Evolutionary conservation across 2,888 invertebrate genomes (phyloP).

Genomic region (Drosophila setosimentum): DNA sequence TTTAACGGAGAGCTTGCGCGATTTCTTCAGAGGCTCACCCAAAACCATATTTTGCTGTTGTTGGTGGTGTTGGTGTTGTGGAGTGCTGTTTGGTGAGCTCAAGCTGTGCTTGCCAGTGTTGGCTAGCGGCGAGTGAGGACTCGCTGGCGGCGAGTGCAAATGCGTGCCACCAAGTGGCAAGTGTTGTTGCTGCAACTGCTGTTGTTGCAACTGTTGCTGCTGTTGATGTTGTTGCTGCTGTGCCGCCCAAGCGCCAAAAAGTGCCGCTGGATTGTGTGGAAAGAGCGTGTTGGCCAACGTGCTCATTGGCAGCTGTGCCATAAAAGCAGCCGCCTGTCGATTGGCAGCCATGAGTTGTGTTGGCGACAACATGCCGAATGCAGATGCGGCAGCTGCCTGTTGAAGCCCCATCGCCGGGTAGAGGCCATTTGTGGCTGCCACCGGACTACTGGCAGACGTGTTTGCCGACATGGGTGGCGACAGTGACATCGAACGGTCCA

Average conservation of each 20-base stretch:
- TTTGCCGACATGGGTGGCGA: constrained; percentile 84
- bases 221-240: constrained; percentile 67
- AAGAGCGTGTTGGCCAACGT: constrained; percentile 83
- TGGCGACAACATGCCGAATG: constrained; percentile 85
- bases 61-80: constrained; percentile 49
- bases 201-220: constrained; percentile 64
- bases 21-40: constrained; percentile 79
- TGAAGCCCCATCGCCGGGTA: constrained; percentile 82
- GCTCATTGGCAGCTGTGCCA: constrained; percentile 85
- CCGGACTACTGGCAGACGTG: constrained; percentile 73
- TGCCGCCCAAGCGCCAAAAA: constrained; percentile 83
- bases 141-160: constrained; percentile 83
- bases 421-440: constrained; percentile 57
- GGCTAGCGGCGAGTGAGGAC: constrained; percentile 82
- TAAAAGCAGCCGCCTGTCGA: constrained; percentile 84
- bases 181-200: constrained; percentile 51
- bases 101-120: constrained; percentile 65
- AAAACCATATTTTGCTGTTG: constrained; percentile 31
- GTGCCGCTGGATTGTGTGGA: constrained; percentile 84
- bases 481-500: constrained; percentile 82
- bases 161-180: constrained; percentile 67
- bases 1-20: constrained; percentile 83
- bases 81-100: constrained; percentile 73
- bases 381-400: constrained; percentile 84
- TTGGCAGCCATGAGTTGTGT: constrained; percentile 83